These are phyloP conservation scores for Calliphora vomitoria DNA, from an alignment of 2,888 invertebrate species.

Conservation along the genomic window DNA sequence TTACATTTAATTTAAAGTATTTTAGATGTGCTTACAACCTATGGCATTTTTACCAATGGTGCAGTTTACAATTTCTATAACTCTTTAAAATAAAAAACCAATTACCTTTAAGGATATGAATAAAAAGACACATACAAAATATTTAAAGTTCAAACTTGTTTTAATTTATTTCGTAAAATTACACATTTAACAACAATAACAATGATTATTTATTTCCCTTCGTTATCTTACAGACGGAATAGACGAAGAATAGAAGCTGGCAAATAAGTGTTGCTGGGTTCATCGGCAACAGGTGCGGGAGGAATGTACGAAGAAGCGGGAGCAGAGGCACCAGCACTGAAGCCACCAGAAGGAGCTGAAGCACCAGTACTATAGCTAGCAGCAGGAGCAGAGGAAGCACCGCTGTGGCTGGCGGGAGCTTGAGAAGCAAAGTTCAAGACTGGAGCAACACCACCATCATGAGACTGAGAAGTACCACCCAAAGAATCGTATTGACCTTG, in stretches of 20 bases:
- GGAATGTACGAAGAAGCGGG: constrained; percentile 19
- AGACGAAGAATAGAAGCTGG: constrained; percentile 80
- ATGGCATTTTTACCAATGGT: no score
- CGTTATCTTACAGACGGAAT: constrained; percentile 53
- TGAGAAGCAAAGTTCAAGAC: constrained; percentile 80
- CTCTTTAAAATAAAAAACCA: no score
- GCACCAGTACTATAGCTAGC: constrained; percentile 42
- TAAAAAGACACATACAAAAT: no score
- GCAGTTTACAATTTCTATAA: no score
- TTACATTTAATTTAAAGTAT: no score
- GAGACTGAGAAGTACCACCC: constrained; percentile 77
- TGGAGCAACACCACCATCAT: constrained; percentile 80
- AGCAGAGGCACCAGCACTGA: constrained; percentile 57
- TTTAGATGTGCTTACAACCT: no score
- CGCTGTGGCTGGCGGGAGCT: constrained; percentile 69
- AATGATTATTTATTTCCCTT: not conserved
- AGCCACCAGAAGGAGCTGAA: constrained; percentile 72
- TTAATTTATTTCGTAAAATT: constrained; percentile 22
- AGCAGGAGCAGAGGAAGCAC: constrained; percentile 67
- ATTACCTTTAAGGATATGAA: no score
- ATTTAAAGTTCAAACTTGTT: not conserved
- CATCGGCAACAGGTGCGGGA: constrained; percentile 10
- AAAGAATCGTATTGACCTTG: constrained; percentile 80
- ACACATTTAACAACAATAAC: constrained; percentile 45
- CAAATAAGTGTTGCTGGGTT: constrained; percentile 73